Percentiles rank a stretch among this genome's conserved stretches.
Evolutionary conservation across 2,888 invertebrate genomes (phyloP).

Genomic region (Salticus scenicus): DNA sequence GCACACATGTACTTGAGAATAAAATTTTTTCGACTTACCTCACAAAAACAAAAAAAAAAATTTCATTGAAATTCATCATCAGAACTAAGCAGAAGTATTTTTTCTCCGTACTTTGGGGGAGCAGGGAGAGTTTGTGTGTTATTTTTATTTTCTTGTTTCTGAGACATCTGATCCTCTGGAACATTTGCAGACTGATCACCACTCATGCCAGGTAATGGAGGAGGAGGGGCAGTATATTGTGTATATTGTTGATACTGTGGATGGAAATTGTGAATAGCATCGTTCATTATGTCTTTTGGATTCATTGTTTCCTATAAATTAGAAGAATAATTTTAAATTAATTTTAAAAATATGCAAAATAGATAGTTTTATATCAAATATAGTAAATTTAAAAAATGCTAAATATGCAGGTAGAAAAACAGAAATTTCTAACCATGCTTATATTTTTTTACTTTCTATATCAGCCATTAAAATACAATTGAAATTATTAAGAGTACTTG

Average conservation of each 20-base stretch:
- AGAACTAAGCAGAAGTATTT: constrained; percentile 94
- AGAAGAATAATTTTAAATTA: constrained; percentile 70
- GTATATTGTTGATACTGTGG: constrained; percentile 99
- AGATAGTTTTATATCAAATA: background rate
- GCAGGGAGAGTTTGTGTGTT: constrained; percentile 33
- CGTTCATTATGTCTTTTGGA: constrained; percentile 99
- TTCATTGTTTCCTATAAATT: constrained; percentile 94
- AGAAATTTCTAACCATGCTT: too few species aligned
- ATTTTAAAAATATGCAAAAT: too few species aligned
- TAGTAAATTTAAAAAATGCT: too few species aligned
- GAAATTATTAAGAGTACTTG: too few species aligned
- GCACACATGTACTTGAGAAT: too few species aligned
- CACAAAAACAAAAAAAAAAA: background rate
- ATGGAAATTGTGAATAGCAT: constrained; percentile 99
- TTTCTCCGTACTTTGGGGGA: constrained; percentile 86
- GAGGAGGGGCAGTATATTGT: constrained; percentile 82
- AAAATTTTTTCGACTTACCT: too few species aligned
- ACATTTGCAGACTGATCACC: constrained; percentile 24
- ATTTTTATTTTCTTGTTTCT: constrained; percentile 35
- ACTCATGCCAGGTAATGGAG: constrained; percentile 58
- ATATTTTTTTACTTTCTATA: too few species aligned
- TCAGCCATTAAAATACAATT: too few species aligned
- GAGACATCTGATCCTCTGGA: constrained; percentile 21
- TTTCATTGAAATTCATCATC: constrained; percentile 93
- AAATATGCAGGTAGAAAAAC: too few species aligned